phyloP scores from a whole-genome alignment of 2,113 vertebrate species.

The Labeo rohita region DNA sequence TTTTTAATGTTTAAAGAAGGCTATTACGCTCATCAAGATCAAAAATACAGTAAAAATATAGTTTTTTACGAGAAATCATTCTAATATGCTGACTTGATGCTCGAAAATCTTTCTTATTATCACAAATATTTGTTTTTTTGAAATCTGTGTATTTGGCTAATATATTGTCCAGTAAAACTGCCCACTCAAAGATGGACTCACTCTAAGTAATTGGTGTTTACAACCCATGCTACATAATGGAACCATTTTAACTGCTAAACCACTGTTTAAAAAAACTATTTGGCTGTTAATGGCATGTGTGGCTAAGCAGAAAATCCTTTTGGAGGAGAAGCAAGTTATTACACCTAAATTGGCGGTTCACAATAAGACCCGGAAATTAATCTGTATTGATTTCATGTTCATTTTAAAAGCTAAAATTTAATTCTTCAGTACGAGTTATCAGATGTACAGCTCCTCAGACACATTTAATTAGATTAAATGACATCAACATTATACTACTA shows the following conservation, averaged over 20 bases:
- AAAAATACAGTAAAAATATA: background rate
- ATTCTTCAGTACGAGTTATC: background rate
- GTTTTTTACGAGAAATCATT: background rate
- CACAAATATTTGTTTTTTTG: background rate
- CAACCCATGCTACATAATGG: background rate
- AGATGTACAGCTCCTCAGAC: background rate
- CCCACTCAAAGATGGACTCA: background rate
- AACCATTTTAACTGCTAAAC: background rate
- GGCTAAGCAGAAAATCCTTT: background rate
- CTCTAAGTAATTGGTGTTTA: background rate
- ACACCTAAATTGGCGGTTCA: background rate
- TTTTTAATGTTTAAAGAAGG: background rate
- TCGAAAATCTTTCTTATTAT: background rate
- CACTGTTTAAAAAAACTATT: background rate
- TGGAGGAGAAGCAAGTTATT: background rate
- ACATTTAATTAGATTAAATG: constrained; percentile 65
- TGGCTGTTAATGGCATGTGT: background rate
- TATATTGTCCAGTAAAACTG: too few species aligned
- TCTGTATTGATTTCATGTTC: background rate
- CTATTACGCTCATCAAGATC: background rate
- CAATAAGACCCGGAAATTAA: background rate
- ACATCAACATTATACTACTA: constrained; percentile 48
- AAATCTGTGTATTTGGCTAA: too few species aligned
- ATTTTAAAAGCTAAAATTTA: background rate
- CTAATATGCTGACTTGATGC: background rate